phyloP scores from a whole-genome alignment of 2,888 invertebrate species.

The Parasteatoda lunata region DNA sequence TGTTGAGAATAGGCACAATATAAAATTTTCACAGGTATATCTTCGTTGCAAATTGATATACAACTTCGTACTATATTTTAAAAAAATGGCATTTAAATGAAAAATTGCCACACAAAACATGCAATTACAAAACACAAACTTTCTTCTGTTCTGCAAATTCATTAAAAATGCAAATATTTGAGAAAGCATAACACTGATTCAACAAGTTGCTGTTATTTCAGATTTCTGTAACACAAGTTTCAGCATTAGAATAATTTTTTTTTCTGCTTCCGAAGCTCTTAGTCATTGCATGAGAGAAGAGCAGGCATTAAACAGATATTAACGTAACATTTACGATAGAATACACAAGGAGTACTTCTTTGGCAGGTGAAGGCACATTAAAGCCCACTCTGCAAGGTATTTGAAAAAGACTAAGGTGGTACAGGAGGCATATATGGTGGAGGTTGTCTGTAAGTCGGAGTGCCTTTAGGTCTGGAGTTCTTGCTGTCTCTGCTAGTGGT shows the following conservation, averaged over 20 bases:
- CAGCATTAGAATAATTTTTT: conserved; percentile 25
- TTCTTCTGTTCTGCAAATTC: background rate
- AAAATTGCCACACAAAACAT: conserved; percentile 8
- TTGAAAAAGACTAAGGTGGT: conserved; percentile 54
- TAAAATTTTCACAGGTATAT: background rate
- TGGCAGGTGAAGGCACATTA: conserved; percentile 63
- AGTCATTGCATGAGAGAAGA: conserved; percentile 52
- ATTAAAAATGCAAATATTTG: background rate
- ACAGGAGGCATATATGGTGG: conserved; percentile 96
- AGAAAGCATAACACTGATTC: background rate
- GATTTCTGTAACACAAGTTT: conserved; percentile 45
- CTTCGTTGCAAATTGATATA: conserved; percentile 39
- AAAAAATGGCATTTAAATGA: background rate
- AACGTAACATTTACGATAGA: conserved; percentile 49
- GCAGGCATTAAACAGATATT: conserved; percentile 60
- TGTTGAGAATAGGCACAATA: no score
- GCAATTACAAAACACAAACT: conserved; percentile 23
- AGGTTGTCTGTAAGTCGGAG: conserved; percentile 94
- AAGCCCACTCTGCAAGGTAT: conserved; percentile 62
- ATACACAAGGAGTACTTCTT: conserved; percentile 64
- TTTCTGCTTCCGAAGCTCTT: conserved; percentile 55
- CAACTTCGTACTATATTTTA: conserved; percentile 45
- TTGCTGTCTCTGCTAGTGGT: conserved; percentile 83
- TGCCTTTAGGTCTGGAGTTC: conserved; percentile 84
- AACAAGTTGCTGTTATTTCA: conserved; percentile 2